phyloP scores from a whole-genome alignment of 1,140 invertebrate genomes.

The Drosophila murphyi region DNA sequence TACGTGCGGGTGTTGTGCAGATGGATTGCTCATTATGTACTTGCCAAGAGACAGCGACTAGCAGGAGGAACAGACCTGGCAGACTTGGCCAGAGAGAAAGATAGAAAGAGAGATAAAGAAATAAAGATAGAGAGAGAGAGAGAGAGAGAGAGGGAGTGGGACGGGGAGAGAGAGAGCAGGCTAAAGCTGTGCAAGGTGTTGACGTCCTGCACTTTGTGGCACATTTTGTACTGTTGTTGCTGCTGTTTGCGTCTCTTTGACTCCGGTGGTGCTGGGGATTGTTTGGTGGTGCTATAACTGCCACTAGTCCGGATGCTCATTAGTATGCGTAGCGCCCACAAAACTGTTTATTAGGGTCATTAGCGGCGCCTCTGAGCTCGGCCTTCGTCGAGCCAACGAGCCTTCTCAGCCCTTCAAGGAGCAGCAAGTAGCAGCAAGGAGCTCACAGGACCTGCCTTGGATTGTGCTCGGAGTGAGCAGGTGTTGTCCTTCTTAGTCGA shows the following conservation, averaged over 20 bases:
- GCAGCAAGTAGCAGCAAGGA: not conserved
- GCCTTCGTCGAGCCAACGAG: constrained; percentile 18
- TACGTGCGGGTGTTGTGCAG: constrained; percentile 79
- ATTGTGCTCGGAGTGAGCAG: constrained; percentile 31
- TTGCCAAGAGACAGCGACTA: constrained; percentile 1
- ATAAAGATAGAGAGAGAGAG: not conserved
- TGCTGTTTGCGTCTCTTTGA: not conserved
- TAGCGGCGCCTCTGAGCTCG: constrained; percentile 68
- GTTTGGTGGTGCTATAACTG: not conserved
- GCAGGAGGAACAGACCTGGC: not conserved
- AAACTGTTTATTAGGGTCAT: constrained; percentile 82
- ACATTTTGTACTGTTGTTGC: constrained; percentile 41
- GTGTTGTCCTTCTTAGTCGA: constrained; percentile 1
- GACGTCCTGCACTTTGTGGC: constrained; percentile 61
- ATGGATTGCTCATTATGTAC: constrained; percentile 77
- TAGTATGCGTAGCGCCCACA: constrained; percentile 75
- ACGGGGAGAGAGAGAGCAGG: not conserved
- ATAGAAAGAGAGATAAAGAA: not conserved
- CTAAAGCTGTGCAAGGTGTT: constrained; percentile 61
- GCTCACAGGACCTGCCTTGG: not conserved
- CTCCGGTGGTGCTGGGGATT: constrained; percentile 4
- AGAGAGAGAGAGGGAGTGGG: not conserved
- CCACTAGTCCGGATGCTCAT: constrained; percentile 59
- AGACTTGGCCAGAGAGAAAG: not conserved
- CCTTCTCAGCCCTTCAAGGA: not conserved